Evolutionary conservation across 2,888 invertebrate genomes (phyloP), one percentile per base, ranked within the genome.

Genomic region (Bugula neritina): DNA sequence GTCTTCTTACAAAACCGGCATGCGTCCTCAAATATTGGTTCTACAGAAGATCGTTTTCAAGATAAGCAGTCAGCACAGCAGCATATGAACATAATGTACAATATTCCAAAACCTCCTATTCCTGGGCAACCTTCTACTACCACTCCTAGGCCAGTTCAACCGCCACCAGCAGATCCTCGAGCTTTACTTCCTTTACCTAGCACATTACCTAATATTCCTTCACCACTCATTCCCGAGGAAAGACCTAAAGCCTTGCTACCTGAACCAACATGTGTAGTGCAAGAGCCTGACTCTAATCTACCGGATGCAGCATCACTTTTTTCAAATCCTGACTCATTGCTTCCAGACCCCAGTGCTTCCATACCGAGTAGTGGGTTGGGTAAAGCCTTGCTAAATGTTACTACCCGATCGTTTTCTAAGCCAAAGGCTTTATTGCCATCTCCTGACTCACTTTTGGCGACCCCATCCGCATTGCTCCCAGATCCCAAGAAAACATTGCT

Each of bases 71-170:
- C 23, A 10, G 3, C 57, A 57, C 63, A 25, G 5, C 27, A 31
- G 5, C 10, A 5, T 10, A 43, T 43, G 5, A 43, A 5, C 17
- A 43, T 10, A 10, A 43, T 43, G 43, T 63, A 63, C 63, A 21
- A 63, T 13, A 63, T 63, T 31, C 63, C 63, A 31, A 34, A 31
- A 31, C 63, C 63, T 13, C 63, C 63, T 34, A 63, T 63, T 63
- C 63, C 63, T 13, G 34, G 34, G 5, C 63, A 63, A 27, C 13
- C 29, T 25, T 2, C 17, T n/a, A 2, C 29, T 5, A 29, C 13
- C 31, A 17, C 63, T 27, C n/a, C 55, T n/a, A 3, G 55, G 3
- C 63, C 63, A 2, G 13, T 63, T 2, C 63, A 13, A 31, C 63
- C 63, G 3, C 63, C 63, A 31, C 63, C 63, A 13, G 27, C 17